Conservation (phyloP, 2,797 vertebrate genomes). For the Galagoides demidoff region DNA sequence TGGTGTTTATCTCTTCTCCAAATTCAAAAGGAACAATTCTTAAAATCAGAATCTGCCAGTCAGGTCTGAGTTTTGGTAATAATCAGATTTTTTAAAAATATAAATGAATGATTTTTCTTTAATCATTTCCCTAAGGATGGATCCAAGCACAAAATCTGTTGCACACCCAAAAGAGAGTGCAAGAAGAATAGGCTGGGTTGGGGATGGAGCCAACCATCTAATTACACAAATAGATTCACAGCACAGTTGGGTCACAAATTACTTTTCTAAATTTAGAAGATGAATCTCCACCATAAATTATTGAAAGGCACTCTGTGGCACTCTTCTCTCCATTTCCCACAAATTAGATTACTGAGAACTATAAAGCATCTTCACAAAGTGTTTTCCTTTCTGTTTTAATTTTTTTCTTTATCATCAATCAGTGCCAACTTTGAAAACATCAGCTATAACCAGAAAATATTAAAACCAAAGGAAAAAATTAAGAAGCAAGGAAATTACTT, state of each 20-base stretch:
- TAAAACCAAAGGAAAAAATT: constrained; percentile 15
- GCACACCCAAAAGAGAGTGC: background rate
- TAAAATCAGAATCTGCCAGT: background rate
- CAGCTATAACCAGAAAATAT: constrained; percentile 23
- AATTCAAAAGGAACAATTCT: background rate
- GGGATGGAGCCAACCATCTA: constrained; percentile 38
- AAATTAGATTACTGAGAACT: constrained; percentile 67
- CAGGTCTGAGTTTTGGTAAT: constrained; percentile 12
- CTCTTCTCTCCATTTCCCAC: constrained; percentile 59
- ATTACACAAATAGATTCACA: constrained; percentile 71
- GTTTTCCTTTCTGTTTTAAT: constrained; percentile 61
- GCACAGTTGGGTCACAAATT: constrained; percentile 71
- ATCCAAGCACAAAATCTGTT: constrained; percentile 3
- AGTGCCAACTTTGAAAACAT: constrained; percentile 62
- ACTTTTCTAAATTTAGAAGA: constrained; percentile 73
- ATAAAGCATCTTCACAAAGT: constrained; percentile 65
- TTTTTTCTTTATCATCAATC: constrained; percentile 61
- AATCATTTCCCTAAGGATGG: constrained; percentile 4
- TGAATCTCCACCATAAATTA: constrained; percentile 73
- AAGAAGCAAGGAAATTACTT: constrained; percentile 9
- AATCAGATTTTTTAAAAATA: background rate
- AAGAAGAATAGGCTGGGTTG: background rate
- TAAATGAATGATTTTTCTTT: constrained; percentile 38
- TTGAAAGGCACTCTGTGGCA: constrained; percentile 64
- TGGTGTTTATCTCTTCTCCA: constrained; percentile 1